A percentile compares a stretch with the other conserved stretches of the same genome.
Evolutionary conservation across 2,888 invertebrate species (phyloP).

Genomic region (Hirtodrosophila alboralis): DNA sequence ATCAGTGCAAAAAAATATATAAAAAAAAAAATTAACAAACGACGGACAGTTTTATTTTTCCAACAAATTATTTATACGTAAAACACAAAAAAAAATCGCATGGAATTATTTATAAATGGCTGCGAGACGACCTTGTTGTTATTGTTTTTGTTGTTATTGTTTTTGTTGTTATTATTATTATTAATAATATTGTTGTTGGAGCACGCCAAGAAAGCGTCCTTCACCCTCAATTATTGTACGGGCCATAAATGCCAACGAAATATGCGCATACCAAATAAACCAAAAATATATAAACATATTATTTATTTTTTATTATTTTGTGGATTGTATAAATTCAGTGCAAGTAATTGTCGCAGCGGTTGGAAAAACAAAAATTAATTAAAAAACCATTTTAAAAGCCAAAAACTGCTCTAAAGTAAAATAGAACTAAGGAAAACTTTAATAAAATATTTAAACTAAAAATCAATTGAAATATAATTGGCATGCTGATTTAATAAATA

Average conservation of each 20-base stretch:
- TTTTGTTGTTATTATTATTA: constrained; percentile 26
- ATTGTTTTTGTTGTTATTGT: constrained; percentile 29
- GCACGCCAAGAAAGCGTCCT: constrained; percentile 72
- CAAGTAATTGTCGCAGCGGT: constrained; percentile 31
- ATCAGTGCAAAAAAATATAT: constrained; percentile 60
- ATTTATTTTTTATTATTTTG: too few relatives aligned
- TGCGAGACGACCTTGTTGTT: constrained; percentile 72
- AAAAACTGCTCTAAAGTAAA: not conserved
- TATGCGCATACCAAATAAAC: constrained; percentile 47
- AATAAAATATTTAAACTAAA: not conserved
- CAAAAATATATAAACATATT: constrained; percentile 16
- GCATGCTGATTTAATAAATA: too few relatives aligned
- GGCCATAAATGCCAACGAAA: constrained; percentile 63
- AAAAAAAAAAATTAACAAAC: too few relatives aligned
- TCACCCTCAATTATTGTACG: constrained; percentile 68
- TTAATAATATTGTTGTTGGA: constrained; percentile 44
- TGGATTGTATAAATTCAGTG: constrained; percentile 13
- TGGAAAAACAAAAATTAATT: constrained; percentile 5
- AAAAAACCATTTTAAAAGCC: constrained; percentile 2
- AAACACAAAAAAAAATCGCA: too few relatives aligned
- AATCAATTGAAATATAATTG: not conserved
- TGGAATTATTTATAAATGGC: constrained; percentile 72
- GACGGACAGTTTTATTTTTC: constrained; percentile 69
- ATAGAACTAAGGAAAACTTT: too few relatives aligned
- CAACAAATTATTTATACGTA: constrained; percentile 70